Percentiles rank a stretch among this genome's conserved stretches.
phyloP scores from a whole-genome alignment of 2,888 invertebrate genomes.

The Torymus texanus region DNA sequence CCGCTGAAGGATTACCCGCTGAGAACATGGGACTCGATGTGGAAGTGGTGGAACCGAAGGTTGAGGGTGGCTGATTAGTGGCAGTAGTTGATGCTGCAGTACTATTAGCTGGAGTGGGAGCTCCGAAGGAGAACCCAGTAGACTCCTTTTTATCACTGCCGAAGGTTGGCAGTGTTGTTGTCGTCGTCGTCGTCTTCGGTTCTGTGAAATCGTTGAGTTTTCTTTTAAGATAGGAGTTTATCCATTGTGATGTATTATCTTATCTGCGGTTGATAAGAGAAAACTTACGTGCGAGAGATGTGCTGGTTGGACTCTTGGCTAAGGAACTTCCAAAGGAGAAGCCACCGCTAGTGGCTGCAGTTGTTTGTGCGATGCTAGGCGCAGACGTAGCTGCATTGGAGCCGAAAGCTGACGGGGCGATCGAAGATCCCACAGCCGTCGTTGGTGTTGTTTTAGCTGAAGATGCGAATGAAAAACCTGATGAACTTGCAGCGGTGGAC shows the following conservation, averaged over 20 bases:
- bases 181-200: neutral
- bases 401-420: neutral
- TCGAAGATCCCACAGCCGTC: neutral
- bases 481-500: neutral
- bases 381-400: neutral
- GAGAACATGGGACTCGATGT: constrained; percentile 46
- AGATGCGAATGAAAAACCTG: constrained; percentile 54
- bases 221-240: too few relatives aligned
- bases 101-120: constrained; percentile 8
- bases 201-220: too few relatives aligned
- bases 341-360: neutral
- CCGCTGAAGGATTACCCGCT: constrained; percentile 29
- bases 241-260: too few relatives aligned
- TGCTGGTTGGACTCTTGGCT: constrained; percentile 32
- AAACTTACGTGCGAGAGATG: constrained; percentile 41
- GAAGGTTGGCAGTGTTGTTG: neutral
- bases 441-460: neutral
- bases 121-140: constrained; percentile 57
- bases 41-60: constrained; percentile 47
- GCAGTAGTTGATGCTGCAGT: constrained; percentile 9
- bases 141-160: constrained; percentile 10
- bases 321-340: constrained; percentile 29
- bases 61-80: constrained; percentile 23
- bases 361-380: neutral
- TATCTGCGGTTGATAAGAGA: neutral